Evolutionary conservation across 2,888 invertebrate species (phyloP), one percentile per base, ranked within the genome.

Genomic region (Helleia helle): DNA sequence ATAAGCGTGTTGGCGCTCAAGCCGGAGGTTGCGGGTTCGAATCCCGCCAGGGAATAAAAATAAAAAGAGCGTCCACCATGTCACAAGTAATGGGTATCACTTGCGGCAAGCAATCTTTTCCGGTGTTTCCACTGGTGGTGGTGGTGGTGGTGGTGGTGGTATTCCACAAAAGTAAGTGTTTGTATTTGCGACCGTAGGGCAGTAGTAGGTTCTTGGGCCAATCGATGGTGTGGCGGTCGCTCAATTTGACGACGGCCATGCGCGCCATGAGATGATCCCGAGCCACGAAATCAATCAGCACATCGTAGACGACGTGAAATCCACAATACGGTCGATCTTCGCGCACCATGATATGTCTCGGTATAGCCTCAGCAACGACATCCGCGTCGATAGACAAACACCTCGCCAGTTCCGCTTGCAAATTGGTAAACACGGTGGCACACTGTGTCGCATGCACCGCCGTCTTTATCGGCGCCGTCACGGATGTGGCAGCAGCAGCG

Each of bases 181-280:
- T 38, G 14, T 38, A 38, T 11, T 38, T 38, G 15, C 38, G 38
- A 25, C 38, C 38, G 38, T 38, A 37, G 26, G 27, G 37, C 7
- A 38, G 9, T 27, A 38, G 28, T 15, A 38, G 38, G 38, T 38
- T 38, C 27, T 28, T 27, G 28, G 25, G 22, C 36, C 36, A 36
- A 11, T 18, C 36, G 36, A 36, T 36, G 25, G 11, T 18, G 12
- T 36, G 36, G n/a, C 36, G 36, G 36, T 36, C 36, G 36, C 36
- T 36, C 36, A 36, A 24, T 24, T 36, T 36, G 22, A 36, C 14
- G n/a, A 36, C 22, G 24, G 36, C 36, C 36, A 36, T 36, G 36
- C 24, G 25, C 36, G 24, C 22, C 36, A 25, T 36, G 25, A 36
- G 36, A 22, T 22, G 24, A 11, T 36, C 36, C 26, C 37, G 37